These are phyloP conservation scores for Drosophila acutilabella DNA, from an alignment of 2,888 invertebrate genomes.

Conservation along the genomic window DNA sequence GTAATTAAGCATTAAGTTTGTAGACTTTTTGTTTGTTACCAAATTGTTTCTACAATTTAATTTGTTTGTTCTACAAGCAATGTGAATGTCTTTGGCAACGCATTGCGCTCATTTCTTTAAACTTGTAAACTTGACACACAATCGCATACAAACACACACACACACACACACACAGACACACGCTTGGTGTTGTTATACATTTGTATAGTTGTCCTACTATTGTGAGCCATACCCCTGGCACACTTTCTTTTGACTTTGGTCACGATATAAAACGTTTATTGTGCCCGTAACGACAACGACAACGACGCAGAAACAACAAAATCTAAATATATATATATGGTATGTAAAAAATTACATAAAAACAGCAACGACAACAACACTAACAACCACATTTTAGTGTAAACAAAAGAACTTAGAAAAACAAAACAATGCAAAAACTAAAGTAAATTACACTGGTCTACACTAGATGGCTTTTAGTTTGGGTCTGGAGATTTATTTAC, in stretches of 20 bases:
- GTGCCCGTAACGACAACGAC: conserved; percentile 60
- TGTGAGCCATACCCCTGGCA: conserved; percentile 79
- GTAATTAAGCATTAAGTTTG: conserved; percentile 4
- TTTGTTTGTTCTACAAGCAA: conserved; percentile 35
- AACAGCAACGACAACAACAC: conserved; percentile 45
- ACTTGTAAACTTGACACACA: conserved; percentile 52
- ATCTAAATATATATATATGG: not conserved
- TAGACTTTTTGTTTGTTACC: not conserved
- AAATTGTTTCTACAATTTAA: conserved; percentile 18
- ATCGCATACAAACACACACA: conserved; percentile 27
- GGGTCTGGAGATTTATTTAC: not conserved
- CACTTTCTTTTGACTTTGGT: conserved; percentile 80
- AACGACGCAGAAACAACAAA: conserved; percentile 57
- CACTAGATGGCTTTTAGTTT: not conserved
- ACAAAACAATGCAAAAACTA: conserved; percentile 55
- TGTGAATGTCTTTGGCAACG: conserved; percentile 32
- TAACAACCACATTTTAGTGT: conserved; percentile 54
- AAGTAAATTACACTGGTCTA: conserved; percentile 67
- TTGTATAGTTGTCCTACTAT: conserved; percentile 40
- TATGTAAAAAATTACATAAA: conserved; percentile 63
- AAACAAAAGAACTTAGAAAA: conserved; percentile 68
- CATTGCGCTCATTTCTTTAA: conserved; percentile 47
- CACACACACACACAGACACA: not conserved
- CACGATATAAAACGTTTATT: conserved; percentile 80
- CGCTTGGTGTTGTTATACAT: not conserved